These are phyloP conservation scores for Cephonodes hylas DNA, from an alignment of 2,888 invertebrate species.

Conservation along the genomic window DNA sequence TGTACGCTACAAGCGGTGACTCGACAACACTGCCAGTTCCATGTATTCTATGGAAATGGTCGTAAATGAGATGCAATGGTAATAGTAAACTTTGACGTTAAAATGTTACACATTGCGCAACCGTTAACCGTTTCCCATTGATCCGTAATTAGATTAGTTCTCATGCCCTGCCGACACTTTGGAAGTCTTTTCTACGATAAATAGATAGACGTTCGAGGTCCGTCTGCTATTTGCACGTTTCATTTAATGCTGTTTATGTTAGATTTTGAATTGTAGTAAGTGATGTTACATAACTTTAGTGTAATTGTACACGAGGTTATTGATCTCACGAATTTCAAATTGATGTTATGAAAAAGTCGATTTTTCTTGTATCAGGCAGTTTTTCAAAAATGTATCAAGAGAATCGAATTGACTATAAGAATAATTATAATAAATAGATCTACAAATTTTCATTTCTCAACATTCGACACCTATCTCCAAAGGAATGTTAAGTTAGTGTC, in stretches of 20 bases:
- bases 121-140: constrained; percentile 28
- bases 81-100: constrained; percentile 25
- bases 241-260: constrained; percentile 15
- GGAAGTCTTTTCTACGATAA: constrained; percentile 18
- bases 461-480: neutral
- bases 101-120: constrained; percentile 37
- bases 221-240: neutral
- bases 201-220: neutral
- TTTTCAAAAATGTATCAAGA: too few species aligned
- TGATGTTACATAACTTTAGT: neutral
- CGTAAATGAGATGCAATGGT: constrained; percentile 18
- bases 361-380: too few species aligned
- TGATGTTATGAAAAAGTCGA: neutral
- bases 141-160: constrained; percentile 56
- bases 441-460: too few species aligned
- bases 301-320: neutral
- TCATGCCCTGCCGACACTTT: constrained; percentile 41
- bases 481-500: neutral
- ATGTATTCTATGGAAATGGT: constrained; percentile 1
- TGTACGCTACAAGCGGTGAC: neutral
- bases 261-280: neutral
- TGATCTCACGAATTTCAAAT: neutral
- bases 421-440: too few species aligned
- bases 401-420: too few species aligned
- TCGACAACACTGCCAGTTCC: neutral